Evolutionary conservation across 2,888 invertebrate genomes (phyloP).

Genomic region (Acronicta aceris): DNA sequence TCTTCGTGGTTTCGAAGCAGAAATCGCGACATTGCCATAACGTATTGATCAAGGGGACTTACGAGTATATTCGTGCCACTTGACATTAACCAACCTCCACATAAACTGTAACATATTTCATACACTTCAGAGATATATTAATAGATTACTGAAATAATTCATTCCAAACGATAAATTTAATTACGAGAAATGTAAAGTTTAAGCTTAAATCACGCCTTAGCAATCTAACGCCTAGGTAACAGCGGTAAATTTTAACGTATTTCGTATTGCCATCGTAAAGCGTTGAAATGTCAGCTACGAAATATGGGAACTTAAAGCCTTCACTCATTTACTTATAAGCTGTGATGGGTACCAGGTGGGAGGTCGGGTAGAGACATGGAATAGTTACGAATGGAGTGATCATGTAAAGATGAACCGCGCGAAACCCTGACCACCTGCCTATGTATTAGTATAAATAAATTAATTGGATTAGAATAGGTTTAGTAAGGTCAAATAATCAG

Average conservation of each 20-base stretch:
- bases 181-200: slow-evolving; percentile 34
- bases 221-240: slow-evolving; percentile 41
- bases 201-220: slow-evolving; percentile 43
- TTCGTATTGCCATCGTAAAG: slow-evolving; percentile 39
- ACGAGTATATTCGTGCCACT: slow-evolving; percentile 13
- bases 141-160: slow-evolving; percentile 32
- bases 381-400: slow-evolving; percentile 2
- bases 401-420: background rate
- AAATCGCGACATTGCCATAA: background rate
- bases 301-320: slow-evolving; percentile 33
- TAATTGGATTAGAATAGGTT: too few species aligned
- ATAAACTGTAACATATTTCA: slow-evolving; percentile 24
- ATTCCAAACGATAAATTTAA: slow-evolving; percentile 34
- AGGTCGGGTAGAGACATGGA: slow-evolving; percentile 6
- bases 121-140: slow-evolving; percentile 9
- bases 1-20: background rate
- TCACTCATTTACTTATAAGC: slow-evolving; percentile 31
- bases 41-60: background rate
- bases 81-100: slow-evolving; percentile 14
- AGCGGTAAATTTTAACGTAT: slow-evolving; percentile 36
- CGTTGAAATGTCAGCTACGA: slow-evolving; percentile 33
- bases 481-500: too few species aligned
- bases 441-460: too few species aligned
- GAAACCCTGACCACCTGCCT: too few species aligned
- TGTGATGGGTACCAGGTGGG: slow-evolving; percentile 13